A percentile compares a stretch with the other conserved stretches of the same genome.
Conservation (phyloP, 2,888 invertebrate genomes). For the Monoplex corrugatus region DNA sequence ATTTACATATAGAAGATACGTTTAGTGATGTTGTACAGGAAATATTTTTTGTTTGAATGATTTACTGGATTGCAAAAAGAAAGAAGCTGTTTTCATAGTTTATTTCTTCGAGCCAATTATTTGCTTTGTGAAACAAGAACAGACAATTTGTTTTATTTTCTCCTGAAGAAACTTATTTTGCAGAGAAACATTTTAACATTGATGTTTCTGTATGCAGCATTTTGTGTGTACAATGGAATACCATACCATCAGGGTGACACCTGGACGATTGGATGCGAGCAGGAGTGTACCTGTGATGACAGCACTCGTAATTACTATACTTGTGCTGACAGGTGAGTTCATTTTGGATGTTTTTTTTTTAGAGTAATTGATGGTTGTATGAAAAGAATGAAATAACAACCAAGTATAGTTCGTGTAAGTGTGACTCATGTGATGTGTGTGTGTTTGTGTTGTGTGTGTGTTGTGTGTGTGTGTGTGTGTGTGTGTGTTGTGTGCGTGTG, state of each 20-base stretch:
- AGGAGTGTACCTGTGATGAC: constrained; percentile 69
- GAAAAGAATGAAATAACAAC: neutral
- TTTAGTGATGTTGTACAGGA: too few relatives aligned
- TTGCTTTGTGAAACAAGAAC: too few relatives aligned
- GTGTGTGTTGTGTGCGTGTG: neutral
- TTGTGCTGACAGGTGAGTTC: constrained; percentile 45
- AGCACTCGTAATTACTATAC: constrained; percentile 54
- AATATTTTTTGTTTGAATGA: too few relatives aligned
- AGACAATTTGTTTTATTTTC: too few relatives aligned
- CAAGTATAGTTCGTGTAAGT: neutral
- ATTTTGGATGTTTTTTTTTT: neutral
- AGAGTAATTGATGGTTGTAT: neutral
- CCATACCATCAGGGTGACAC: constrained; percentile 66
- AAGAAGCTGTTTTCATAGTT: too few relatives aligned
- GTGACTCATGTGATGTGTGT: neutral
- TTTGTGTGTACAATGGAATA: constrained; percentile 70
- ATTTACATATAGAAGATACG: too few relatives aligned
- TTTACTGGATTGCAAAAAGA: too few relatives aligned
- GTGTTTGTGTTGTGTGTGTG: constrained; percentile 1
- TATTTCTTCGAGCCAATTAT: too few relatives aligned
- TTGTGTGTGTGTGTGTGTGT: constrained; percentile 5
- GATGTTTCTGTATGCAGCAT: constrained; percentile 59
- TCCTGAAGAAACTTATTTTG: too few relatives aligned
- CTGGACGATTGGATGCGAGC: constrained; percentile 67
- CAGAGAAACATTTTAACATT: too few relatives aligned